Evolutionary conservation across 1,140 invertebrate species (phyloP).

Genomic region (Chionoecetes opilio): DNA sequence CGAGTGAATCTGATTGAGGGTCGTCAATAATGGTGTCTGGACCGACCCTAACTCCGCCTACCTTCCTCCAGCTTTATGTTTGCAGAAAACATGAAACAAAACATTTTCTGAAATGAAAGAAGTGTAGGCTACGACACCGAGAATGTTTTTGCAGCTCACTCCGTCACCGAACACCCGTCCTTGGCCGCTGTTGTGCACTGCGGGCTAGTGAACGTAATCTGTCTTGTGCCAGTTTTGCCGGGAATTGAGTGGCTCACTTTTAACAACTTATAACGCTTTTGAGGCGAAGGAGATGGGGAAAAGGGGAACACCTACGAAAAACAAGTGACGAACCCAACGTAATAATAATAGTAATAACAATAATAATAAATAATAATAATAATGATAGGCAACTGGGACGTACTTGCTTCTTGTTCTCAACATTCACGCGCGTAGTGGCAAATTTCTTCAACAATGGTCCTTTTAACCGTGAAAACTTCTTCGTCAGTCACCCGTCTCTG

Average conservation of each 20-base stretch:
- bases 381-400: not conserved
- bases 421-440: not conserved
- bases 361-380: constrained; percentile 30
- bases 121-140: too few species aligned
- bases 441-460: not conserved
- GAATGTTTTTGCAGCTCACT: not conserved
- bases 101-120: too few species aligned
- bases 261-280: not conserved
- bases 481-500: not conserved
- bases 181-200: not conserved
- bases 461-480: not conserved
- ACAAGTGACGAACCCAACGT: not conserved
- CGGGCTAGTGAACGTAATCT: not conserved
- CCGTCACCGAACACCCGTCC: not conserved
- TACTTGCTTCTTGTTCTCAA: not conserved
- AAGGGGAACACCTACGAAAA: not conserved
- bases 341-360: constrained; percentile 7
- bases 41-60: not conserved
- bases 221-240: not conserved
- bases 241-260: not conserved
- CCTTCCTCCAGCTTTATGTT: not conserved
- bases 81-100: too few species aligned
- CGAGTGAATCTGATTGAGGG: not conserved
- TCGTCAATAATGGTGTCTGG: not conserved
- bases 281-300: not conserved